A percentile compares a stretch with the other conserved stretches of the same genome.
phyloP scores from a whole-genome alignment of 2,888 invertebrate species.

The Antitype chi region DNA sequence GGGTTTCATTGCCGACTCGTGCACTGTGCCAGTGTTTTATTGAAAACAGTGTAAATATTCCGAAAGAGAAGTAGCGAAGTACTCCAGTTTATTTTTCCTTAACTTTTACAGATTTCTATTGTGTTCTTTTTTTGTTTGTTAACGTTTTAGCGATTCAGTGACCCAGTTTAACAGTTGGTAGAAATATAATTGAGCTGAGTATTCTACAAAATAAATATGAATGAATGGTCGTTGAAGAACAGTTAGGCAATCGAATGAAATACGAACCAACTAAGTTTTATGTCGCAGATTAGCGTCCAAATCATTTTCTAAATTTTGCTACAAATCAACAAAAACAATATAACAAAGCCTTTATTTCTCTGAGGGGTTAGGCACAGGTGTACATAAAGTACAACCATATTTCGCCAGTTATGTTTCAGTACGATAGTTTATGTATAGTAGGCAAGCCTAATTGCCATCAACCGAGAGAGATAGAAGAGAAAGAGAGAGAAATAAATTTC shows the following conservation, averaged over 20 bases:
- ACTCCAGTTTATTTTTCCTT: slow-evolving; percentile 29
- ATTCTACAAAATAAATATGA: background rate
- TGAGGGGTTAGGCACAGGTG: too few relatives aligned
- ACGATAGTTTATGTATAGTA: too few relatives aligned
- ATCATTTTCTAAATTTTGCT: background rate
- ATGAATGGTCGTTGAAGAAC: background rate
- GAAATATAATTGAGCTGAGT: slow-evolving; percentile 13
- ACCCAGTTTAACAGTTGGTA: slow-evolving; percentile 31
- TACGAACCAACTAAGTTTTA: background rate
- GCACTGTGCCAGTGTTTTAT: slow-evolving; percentile 42
- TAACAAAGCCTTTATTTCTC: too few relatives aligned
- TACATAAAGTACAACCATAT: too few relatives aligned
- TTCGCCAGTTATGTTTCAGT: too few relatives aligned
- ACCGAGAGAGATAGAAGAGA: too few relatives aligned
- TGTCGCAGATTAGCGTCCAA: background rate
- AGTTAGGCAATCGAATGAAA: background rate
- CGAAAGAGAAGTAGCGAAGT: slow-evolving; percentile 25
- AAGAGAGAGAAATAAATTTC: too few relatives aligned
- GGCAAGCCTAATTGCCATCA: too few relatives aligned
- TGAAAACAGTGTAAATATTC: slow-evolving; percentile 44
- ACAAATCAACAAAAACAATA: background rate
- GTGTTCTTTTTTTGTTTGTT: slow-evolving; percentile 8
- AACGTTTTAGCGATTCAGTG: slow-evolving; percentile 38
- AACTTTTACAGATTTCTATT: slow-evolving; percentile 31
- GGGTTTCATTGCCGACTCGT: slow-evolving; percentile 49